Percentiles rank a stretch among this genome's conserved stretches.
phyloP scores from a whole-genome alignment of 2,113 vertebrate species.

The Leptodactylus fuscus region DNA sequence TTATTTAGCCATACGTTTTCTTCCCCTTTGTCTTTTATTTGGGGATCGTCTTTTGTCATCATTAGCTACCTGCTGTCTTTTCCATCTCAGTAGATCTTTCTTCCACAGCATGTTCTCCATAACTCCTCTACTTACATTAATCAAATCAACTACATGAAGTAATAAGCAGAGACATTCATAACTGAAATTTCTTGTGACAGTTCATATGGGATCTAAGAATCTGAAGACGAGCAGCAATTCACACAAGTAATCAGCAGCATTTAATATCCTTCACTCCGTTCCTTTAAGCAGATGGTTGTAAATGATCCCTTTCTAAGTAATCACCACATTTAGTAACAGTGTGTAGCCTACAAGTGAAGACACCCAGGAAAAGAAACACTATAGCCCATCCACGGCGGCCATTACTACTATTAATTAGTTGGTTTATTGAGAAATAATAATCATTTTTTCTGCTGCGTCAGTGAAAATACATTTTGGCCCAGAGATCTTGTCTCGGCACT shows the following conservation, averaged over 20 bases:
- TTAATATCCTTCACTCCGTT: neutral
- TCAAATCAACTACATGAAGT: conserved; percentile 1
- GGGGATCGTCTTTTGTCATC: conserved; percentile 21
- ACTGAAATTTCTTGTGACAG: conserved; percentile 17
- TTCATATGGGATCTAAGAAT: neutral
- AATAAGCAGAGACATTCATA: conserved; percentile 27
- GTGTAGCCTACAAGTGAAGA: neutral
- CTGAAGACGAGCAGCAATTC: neutral
- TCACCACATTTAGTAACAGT: neutral
- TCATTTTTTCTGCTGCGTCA: neutral
- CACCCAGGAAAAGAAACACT: neutral
- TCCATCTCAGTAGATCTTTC: conserved; percentile 29
- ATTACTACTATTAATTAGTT: neutral
- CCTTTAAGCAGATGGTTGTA: conserved; percentile 21
- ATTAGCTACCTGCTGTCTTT: conserved; percentile 38
- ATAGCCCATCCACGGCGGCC: neutral
- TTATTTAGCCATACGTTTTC: conserved; percentile 1
- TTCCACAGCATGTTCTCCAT: neutral
- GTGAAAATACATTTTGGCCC: neutral
- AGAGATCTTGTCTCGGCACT: neutral
- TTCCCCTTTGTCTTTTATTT: neutral
- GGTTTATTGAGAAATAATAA: neutral
- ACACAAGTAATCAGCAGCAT: conserved; percentile 16
- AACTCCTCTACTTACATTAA: conserved; percentile 22
- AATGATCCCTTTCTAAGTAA: conserved; percentile 19